Base-by-base conservation (phyloP, 2,888 invertebrate species). In the Callyntrura guangdongensis region DNA sequence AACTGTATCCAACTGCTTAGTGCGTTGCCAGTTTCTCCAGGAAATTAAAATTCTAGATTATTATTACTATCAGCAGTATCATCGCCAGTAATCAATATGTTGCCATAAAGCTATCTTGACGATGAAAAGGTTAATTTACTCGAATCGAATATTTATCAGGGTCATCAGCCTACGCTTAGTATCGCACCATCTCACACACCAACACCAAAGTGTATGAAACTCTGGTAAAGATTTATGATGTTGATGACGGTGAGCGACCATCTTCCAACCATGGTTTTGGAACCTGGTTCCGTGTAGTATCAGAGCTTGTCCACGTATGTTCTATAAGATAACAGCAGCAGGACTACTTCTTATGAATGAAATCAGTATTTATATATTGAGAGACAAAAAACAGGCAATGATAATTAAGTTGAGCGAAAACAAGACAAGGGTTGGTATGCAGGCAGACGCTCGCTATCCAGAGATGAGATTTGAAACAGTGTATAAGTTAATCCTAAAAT, bases 31-130 rank as follows among this genome's bases (percentile, higher is more conserved):
- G 25, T 22, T 77, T 77, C 49, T 77, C 77, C 77, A 77, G 77
- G 77, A 77, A 77, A 77, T 77, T 77, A 74, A 49, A 77, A 49
- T 25, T 14, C 49, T 22, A 36, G n/a, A 36, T n/a, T 14, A 14
- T 53, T 14, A 53, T 53, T 14, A 53, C 20, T 20, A 61, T 22
- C 61, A 61, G 9, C 47, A 27, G 8, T 20, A 61, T 61, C 8
- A 22, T 47, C 49, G 20, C 3, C 61, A 61, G 17, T 17, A 61
- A 61, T 1, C 17, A 36, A 69, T 69, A n/a, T 69, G 69, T 45
- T 69, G 69, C 4, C 69, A n/a, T 36, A 36, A 17, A 45, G 8
- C 45, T 45, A 69, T 36, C 67, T 67, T 67, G 17, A 64, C 25
- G 22, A 25, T 64, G 53, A 53, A 2, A n/a, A n/a, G n/a, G 56